phyloP scores from a whole-genome alignment of 2,888 invertebrate genomes.

The Isoperla grammatica region DNA sequence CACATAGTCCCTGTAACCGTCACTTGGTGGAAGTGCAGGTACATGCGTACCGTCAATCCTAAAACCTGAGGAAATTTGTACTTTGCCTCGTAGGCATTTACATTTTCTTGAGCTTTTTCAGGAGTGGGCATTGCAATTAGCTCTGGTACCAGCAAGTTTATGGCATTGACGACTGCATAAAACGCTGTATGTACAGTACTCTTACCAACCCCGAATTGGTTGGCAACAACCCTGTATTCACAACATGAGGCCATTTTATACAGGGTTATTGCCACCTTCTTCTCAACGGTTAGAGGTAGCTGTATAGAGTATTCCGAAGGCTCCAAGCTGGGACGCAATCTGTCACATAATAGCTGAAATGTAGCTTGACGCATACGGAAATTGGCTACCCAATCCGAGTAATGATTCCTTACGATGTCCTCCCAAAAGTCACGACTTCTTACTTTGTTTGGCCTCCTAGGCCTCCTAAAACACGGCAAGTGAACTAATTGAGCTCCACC shows the following conservation, averaged over 20 bases:
- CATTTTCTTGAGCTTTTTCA: conserved; percentile 33
- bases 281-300: not conserved
- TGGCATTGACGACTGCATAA: conserved; percentile 34
- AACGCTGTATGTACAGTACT: conserved; percentile 32
- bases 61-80: conserved; percentile 38
- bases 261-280: conserved; percentile 14
- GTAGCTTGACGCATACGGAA: conserved; percentile 5
- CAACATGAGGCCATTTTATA: conserved; percentile 17
- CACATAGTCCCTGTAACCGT: conserved; percentile 31
- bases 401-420: not conserved
- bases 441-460: not conserved
- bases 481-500: no score
- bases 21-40: conserved; percentile 28
- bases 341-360: not conserved
- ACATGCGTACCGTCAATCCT: conserved; percentile 35
- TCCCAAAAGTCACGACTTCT: conserved; percentile 25
- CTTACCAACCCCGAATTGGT: conserved; percentile 7
- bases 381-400: no score
- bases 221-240: no score
- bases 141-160: conserved; percentile 33
- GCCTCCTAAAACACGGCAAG: no score
- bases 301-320: not conserved
- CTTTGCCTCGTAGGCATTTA: no score
- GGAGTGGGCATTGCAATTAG: conserved; percentile 35
- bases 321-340: not conserved